Percentiles rank a stretch among this genome's conserved stretches.
Evolutionary conservation across 1,140 invertebrate species (phyloP).

Genomic region (Bombus consobrinus): DNA sequence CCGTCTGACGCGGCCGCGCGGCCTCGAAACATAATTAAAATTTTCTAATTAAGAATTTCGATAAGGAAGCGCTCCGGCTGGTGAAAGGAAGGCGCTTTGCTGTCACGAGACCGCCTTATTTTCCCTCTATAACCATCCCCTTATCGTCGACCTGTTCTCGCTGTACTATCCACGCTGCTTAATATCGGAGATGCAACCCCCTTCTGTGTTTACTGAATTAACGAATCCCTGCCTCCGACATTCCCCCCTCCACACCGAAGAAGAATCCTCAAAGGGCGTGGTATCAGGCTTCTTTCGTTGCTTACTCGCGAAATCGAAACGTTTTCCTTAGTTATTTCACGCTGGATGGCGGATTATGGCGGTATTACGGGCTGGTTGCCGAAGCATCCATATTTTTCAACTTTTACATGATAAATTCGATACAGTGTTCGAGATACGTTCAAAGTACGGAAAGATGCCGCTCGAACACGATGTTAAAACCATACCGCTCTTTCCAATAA

Average conservation of each 20-base stretch:
- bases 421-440: no score
- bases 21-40: conserved; percentile 83
- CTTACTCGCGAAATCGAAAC: background rate
- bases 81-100: conserved; percentile 41
- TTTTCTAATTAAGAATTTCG: conserved; percentile 83
- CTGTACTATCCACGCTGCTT: background rate
- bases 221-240: background rate
- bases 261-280: background rate
- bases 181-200: background rate
- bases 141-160: background rate
- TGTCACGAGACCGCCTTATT: conserved; percentile 36
- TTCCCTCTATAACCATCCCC: background rate
- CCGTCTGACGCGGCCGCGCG: conserved; percentile 22
- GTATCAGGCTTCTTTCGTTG: background rate
- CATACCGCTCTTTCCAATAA: no score
- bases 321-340: background rate
- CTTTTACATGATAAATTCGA: no score
- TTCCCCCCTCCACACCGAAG: no score
- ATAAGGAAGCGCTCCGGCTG: conserved; percentile 71
- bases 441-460: no score
- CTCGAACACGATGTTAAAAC: no score
- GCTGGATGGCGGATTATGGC: no score
- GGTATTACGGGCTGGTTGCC: no score
- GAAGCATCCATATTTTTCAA: no score
- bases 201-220: conserved; percentile 18